phyloP scores from a whole-genome alignment of 2,888 invertebrate species.

The Yponomeuta sedellus region DNA sequence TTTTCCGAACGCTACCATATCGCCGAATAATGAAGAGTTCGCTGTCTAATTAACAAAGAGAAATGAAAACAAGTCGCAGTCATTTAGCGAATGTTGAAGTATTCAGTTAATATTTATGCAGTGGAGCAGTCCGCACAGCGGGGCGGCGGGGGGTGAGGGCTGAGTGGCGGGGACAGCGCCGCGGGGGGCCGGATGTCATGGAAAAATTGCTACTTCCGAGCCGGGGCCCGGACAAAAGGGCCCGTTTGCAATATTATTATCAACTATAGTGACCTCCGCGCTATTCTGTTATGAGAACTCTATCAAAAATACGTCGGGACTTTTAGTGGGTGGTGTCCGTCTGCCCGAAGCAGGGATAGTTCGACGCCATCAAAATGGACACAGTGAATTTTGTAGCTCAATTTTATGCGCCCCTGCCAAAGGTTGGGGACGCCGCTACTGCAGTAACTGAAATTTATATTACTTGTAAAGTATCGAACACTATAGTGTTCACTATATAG shows the following conservation, averaged over 20 bases:
- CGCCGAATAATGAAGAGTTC: neutral
- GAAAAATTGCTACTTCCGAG: conserved; percentile 70
- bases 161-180: conserved; percentile 50
- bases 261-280: conserved; percentile 53
- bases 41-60: conserved; percentile 5
- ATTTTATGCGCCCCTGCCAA: neutral
- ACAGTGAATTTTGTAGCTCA: neutral
- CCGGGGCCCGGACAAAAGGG: conserved; percentile 49
- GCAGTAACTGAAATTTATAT: neutral
- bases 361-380: neutral
- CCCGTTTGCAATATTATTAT: conserved; percentile 57
- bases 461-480: too few species aligned
- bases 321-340: conserved; percentile 29
- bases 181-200: conserved; percentile 63
- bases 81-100: conserved; percentile 16
- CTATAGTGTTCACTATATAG: too few species aligned
- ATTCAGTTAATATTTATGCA: conserved; percentile 19
- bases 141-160: neutral
- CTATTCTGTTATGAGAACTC: conserved; percentile 42
- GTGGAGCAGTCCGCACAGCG: conserved; percentile 8
- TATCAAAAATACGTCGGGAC: conserved; percentile 43
- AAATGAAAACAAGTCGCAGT: conserved; percentile 14
- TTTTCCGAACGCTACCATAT: neutral
- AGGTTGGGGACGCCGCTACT: neutral
- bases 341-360: neutral